Evolutionary conservation across 2,888 invertebrate genomes (phyloP).

Genomic region (Drosophila bunnanda): DNA sequence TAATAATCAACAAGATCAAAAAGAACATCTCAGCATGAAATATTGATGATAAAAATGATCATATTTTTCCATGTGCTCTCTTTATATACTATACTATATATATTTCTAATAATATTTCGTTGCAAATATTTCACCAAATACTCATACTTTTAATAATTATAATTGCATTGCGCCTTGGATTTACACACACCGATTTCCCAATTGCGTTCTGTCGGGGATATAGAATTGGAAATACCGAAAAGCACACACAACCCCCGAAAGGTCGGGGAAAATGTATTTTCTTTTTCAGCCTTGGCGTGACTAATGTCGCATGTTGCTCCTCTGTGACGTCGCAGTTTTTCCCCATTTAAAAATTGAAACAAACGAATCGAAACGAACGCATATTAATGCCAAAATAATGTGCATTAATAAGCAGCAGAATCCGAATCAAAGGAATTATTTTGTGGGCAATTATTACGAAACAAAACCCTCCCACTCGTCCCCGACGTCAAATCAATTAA

Average conservation of each 20-base stretch:
- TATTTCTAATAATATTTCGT: slow-evolving; percentile 8
- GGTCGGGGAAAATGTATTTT: slow-evolving; percentile 12
- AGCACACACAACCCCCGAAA: slow-evolving; percentile 1
- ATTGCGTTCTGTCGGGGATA: slow-evolving; percentile 27
- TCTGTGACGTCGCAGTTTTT: slow-evolving; percentile 39
- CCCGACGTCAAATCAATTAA: slow-evolving; percentile 59
- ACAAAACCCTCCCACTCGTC: neutral
- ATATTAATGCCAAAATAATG: slow-evolving; percentile 21
- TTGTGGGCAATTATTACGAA: slow-evolving; percentile 20
- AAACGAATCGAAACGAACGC: slow-evolving; percentile 18
- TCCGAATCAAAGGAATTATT: slow-evolving; percentile 28
- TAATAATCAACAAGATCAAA: slow-evolving; percentile 3
- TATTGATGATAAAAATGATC: slow-evolving; percentile 11
- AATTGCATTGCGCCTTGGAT: slow-evolving; percentile 16
- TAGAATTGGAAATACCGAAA: slow-evolving; percentile 6
- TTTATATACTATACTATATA: neutral
- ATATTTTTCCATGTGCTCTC: too few species aligned
- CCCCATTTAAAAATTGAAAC: slow-evolving; percentile 17
- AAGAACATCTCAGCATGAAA: slow-evolving; percentile 1
- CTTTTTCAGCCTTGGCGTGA: slow-evolving; percentile 32
- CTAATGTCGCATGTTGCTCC: slow-evolving; percentile 25
- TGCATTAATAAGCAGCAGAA: slow-evolving; percentile 9
- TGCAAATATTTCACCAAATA: slow-evolving; percentile 1
- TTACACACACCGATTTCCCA: slow-evolving; percentile 11
- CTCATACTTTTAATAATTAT: slow-evolving; percentile 1